Evolutionary conservation across 2,797 vertebrate genomes (phyloP).

Genomic region (Crotalus adamanteus): DNA sequence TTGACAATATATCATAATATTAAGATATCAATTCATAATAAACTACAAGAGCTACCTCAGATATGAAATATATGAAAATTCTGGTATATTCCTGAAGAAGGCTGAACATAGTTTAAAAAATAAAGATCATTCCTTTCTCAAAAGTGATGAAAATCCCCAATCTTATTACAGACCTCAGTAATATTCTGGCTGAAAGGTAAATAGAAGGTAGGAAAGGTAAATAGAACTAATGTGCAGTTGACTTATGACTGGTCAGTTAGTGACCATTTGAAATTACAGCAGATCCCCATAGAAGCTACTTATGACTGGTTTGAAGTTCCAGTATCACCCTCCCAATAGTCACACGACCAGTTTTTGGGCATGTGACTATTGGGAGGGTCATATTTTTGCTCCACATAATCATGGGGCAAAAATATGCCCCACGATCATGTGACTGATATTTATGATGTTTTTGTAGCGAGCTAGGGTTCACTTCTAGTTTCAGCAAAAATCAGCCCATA

Average conservation of each 20-base stretch:
- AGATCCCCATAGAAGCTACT: neutral
- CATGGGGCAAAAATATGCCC: neutral
- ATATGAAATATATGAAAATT: neutral
- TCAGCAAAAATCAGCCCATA: neutral
- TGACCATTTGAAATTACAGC: neutral
- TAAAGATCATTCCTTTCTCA: neutral
- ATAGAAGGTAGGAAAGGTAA: neutral
- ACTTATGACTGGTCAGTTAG: neutral
- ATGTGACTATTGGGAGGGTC: no score
- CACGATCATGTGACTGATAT: neutral
- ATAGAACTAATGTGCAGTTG: neutral
- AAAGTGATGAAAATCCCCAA: neutral
- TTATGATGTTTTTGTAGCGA: neutral
- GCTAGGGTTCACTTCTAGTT: neutral
- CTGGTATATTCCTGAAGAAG: neutral
- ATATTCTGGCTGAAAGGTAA: neutral
- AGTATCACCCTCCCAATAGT: neutral
- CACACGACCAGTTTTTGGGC: neutral
- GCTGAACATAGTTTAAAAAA: neutral
- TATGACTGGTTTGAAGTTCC: neutral
- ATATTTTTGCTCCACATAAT: no score
- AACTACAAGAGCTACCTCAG: neutral
- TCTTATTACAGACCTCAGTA: neutral
- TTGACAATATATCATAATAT: neutral
- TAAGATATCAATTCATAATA: neutral